Percentiles rank a stretch among this genome's conserved stretches.
Conservation (phyloP, 2,113 vertebrate genomes). For the Ramphastos sulfuratus region DNA sequence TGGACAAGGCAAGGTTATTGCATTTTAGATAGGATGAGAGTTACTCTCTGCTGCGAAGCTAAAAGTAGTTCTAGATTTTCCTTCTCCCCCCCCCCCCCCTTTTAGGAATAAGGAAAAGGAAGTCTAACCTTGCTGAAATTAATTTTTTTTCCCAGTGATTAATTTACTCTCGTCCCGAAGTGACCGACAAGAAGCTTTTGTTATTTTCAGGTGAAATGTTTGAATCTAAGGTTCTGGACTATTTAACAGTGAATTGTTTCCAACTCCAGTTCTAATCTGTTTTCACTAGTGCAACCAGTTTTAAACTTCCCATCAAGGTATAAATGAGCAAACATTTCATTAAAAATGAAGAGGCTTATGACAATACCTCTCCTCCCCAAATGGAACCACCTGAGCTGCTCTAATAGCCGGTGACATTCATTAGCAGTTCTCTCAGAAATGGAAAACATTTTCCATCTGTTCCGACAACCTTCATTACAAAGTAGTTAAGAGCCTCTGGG, state of each 20-base stretch:
- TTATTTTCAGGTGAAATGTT: slow-evolving; percentile 42
- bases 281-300: slow-evolving; percentile 39
- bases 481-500: slow-evolving; percentile 78
- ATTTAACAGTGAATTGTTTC: slow-evolving; percentile 69
- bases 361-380: slow-evolving; percentile 69
- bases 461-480: slow-evolving; percentile 75
- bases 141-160: not conserved
- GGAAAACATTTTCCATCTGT: slow-evolving; percentile 82
- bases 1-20: not conserved
- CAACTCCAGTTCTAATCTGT: slow-evolving; percentile 53
- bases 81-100: too few species aligned
- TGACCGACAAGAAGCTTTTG: not conserved
- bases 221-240: slow-evolving; percentile 55
- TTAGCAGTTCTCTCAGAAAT: slow-evolving; percentile 75
- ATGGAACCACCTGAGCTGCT: slow-evolving; percentile 73
- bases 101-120: not conserved
- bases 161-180: not conserved
- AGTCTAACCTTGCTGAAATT: not conserved
- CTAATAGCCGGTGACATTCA: slow-evolving; percentile 79
- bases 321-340: slow-evolving; percentile 79
- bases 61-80: not conserved
- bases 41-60: not conserved
- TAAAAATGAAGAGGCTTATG: slow-evolving; percentile 74
- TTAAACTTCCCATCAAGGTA: slow-evolving; percentile 65
- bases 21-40: not conserved